phyloP scores from a whole-genome alignment of 2,888 invertebrate species.

The Villa cingulata region DNA sequence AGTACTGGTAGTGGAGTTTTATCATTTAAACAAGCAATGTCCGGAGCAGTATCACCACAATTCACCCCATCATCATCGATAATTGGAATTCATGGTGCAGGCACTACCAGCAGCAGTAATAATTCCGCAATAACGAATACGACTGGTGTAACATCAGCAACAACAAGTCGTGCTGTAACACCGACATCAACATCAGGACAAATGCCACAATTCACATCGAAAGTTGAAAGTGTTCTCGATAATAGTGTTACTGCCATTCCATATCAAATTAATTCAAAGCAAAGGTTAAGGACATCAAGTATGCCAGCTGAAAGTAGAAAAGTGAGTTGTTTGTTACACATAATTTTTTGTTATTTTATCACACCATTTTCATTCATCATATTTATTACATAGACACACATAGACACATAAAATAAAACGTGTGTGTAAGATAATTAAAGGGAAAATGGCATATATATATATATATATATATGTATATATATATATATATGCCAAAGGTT shows the following conservation, averaged over 20 bases:
- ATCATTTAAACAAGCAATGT: slow-evolving; percentile 33
- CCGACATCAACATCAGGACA: slow-evolving; percentile 4
- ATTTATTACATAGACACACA: too few relatives aligned
- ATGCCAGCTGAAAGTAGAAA: slow-evolving; percentile 35
- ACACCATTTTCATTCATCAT: too few relatives aligned
- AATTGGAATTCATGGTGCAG: slow-evolving; percentile 4
- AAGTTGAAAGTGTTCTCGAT: slow-evolving; percentile 6
- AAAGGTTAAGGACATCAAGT: slow-evolving; percentile 33
- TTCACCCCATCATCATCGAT: slow-evolving; percentile 17
- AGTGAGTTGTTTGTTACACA: too few relatives aligned
- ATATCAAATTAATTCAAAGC: slow-evolving; percentile 17
- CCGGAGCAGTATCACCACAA: slow-evolving; percentile 33
- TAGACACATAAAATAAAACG: too few relatives aligned
- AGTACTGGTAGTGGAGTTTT: slow-evolving; percentile 21
- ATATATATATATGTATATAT: too few relatives aligned
- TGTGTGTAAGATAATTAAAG: too few relatives aligned
- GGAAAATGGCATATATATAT: too few relatives aligned
- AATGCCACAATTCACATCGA: background rate
- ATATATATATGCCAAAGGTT: too few relatives aligned
- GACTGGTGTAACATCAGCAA: background rate
- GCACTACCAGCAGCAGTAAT: slow-evolving; percentile 11
- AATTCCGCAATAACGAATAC: slow-evolving; percentile 8
- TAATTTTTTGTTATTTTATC: too few relatives aligned
- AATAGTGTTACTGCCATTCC: slow-evolving; percentile 4
- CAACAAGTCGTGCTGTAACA: slow-evolving; percentile 5